Evolutionary conservation across 2,888 invertebrate species (phyloP), one percentile per base, ranked within the genome.

Genomic region (Caenorhabditis japonica): DNA sequence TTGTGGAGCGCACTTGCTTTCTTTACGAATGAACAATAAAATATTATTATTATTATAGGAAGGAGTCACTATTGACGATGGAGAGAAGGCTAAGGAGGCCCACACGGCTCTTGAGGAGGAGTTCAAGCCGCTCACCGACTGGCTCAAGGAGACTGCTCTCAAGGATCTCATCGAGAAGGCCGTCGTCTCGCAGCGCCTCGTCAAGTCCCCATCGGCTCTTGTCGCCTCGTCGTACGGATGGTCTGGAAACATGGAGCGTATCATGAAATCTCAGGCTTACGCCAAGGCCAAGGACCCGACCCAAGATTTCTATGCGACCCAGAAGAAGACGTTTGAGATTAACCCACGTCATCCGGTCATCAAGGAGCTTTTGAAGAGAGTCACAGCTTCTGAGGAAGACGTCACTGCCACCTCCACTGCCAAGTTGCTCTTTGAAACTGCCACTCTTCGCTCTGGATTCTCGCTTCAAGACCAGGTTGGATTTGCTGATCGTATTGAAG

Each of bases 201-300:
- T 92, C 71, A 93, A 92, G 86, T 96, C 97, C 7, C 97, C 97
- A 0, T 96, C 95, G 89, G 97, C 96, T 55, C 91, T 99, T 55
- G 95, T 97, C 49, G 97, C 97, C 79, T 93, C 94, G 71, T 93
- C 94, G 91, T 97, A 95, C 90, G 97, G 97, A 82, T 97, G 97
- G 97, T 96, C 97, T 84, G 97, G 97, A 85, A 97, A 97, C 90
- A 97, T 99, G 97, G 97, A 97, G 90, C 91, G 97, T 52, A 91
- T 97, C 79, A 95, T 97, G 76, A 89, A 88, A 73, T 88, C 89
- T 7, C 97, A 99, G 90, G 96, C 97, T 15, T 97, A 97, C 89
- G 95, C 96, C 89, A 97, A 97, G 89, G 89, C 92, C 4, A 94
- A 96, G 87, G 95, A 96, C 90, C 93, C 94, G 34, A 94, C 94